Evolutionary conservation across 2,797 vertebrate species (phyloP).

Genomic region (Rhynchotus rufescens): DNA sequence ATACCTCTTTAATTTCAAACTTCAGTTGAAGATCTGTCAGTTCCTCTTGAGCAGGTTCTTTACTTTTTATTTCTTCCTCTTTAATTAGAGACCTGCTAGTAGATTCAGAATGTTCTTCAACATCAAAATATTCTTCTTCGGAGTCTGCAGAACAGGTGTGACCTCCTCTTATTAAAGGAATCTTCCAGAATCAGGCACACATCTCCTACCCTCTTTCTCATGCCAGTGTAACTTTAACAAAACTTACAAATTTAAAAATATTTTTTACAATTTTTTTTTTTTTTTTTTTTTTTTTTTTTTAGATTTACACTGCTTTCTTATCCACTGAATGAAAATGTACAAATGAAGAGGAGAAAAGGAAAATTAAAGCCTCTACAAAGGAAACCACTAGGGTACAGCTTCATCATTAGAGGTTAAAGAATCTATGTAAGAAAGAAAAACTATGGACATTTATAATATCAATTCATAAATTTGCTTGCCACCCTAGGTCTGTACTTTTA

Average conservation of each 20-base stretch:
- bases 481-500: not conserved
- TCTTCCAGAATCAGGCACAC: not conserved
- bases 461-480: not conserved
- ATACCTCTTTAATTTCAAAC: conserved; percentile 93
- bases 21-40: conserved; percentile 88
- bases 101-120: conserved; percentile 57
- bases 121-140: conserved; percentile 89
- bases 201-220: not conserved
- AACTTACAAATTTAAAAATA: not conserved
- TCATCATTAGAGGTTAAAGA: not conserved
- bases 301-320: not conserved
- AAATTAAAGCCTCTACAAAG: not conserved
- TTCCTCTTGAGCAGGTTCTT: conserved; percentile 80
- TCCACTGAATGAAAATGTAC: not conserved
- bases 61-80: conserved; percentile 33
- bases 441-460: not conserved
- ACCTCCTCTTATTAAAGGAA: not conserved
- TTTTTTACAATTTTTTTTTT: too few species aligned
- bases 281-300: too few species aligned
- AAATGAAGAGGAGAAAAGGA: not conserved
- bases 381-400: not conserved
- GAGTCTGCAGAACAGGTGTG: conserved; percentile 81
- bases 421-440: not conserved
- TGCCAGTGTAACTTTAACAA: not conserved
- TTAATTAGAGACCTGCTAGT: not conserved